These are phyloP conservation scores for Gymnoscopelus braueri DNA, from an alignment of 2,797 vertebrate species.

Conservation along the genomic window DNA sequence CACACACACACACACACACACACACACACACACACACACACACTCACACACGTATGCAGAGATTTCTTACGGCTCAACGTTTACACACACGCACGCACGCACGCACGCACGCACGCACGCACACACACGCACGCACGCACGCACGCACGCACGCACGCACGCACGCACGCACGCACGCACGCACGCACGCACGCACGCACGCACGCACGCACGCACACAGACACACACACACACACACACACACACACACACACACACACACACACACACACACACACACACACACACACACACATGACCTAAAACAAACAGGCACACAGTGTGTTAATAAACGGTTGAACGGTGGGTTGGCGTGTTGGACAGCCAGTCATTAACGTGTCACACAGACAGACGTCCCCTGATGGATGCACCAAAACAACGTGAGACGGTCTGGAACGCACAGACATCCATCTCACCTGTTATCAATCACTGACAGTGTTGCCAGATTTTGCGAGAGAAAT, in stretches of 20 bases:
- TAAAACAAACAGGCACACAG: slow-evolving; percentile 36
- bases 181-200: not conserved
- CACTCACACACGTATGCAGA: too few relatives aligned
- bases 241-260: too few relatives aligned
- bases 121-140: too few relatives aligned
- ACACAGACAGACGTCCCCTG: slow-evolving; percentile 33
- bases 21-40: too few relatives aligned
- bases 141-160: too few relatives aligned
- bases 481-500: not conserved
- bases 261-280: too few relatives aligned
- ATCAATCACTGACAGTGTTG: slow-evolving; percentile 48
- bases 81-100: too few relatives aligned
- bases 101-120: too few relatives aligned
- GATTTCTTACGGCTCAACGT: too few relatives aligned
- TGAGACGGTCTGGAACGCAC: slow-evolving; percentile 39
- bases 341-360: slow-evolving; percentile 62
- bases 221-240: slow-evolving; percentile 1
- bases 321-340: slow-evolving; percentile 44
- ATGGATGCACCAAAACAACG: slow-evolving; percentile 54
- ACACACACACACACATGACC: too few relatives aligned
- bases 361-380: slow-evolving; percentile 75
- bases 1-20: too few relatives aligned
- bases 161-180: not conserved
- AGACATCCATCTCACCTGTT: slow-evolving; percentile 55
- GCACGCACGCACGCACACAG: not conserved